Conservation (phyloP, 2,888 invertebrate genomes). For the Xylocampa areola region DNA sequence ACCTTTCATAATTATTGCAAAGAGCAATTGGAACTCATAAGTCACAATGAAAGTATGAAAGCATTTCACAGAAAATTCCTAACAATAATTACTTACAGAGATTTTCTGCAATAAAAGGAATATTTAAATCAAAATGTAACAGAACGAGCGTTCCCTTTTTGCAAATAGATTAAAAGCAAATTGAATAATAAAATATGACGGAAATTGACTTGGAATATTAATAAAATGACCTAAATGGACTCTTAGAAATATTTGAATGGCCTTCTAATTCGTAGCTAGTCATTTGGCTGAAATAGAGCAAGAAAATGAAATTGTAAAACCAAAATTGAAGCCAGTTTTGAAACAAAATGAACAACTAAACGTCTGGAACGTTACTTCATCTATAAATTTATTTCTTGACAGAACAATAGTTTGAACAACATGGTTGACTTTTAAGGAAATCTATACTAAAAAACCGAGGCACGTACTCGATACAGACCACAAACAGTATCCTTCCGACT, state of each 20-base stretch:
- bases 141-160: constrained; percentile 12
- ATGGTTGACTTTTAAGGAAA: constrained; percentile 9
- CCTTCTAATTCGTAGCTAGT: too few species aligned
- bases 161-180: too few species aligned
- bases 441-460: constrained; percentile 10
- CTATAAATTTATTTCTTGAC: neutral
- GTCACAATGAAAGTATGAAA: constrained; percentile 15
- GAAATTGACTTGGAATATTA: neutral
- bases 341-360: too few species aligned
- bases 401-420: neutral
- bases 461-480: constrained; percentile 6
- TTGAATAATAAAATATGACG: too few species aligned
- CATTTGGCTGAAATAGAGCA: too few species aligned
- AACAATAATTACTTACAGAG: constrained; percentile 2
- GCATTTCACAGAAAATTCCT: neutral
- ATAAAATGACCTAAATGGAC: too few species aligned
- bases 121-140: constrained; percentile 13
- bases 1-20: constrained; percentile 11
- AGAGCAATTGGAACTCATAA: constrained; percentile 1
- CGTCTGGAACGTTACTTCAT: too few species aligned
- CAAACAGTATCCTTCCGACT: constrained; percentile 4
- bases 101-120: constrained; percentile 12
- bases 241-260: too few species aligned
- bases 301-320: too few species aligned
- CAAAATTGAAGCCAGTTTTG: too few species aligned